Conservation (phyloP, 2,888 invertebrate species). For the Nesidiocoris tenuis region DNA sequence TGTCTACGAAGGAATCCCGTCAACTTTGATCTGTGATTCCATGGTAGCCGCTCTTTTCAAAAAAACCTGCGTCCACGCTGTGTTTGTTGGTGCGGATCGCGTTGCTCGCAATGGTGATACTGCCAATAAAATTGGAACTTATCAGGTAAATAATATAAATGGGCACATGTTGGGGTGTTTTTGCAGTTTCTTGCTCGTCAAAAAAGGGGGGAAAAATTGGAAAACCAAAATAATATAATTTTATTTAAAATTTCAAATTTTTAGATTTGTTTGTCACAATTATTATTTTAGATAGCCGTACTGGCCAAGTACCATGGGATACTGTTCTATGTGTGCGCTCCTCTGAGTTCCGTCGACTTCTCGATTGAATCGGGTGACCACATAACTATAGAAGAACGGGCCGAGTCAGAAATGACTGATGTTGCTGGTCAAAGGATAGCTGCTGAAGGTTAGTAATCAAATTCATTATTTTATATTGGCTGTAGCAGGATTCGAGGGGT, state of each 20-base stretch:
- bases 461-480: no score
- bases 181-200: no score
- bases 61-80: constrained; percentile 77
- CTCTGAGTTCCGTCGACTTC: constrained; percentile 86
- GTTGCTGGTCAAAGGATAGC: constrained; percentile 84
- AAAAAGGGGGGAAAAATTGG: no score
- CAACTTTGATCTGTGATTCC: constrained; percentile 90
- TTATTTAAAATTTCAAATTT: no score
- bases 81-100: constrained; percentile 97
- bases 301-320: constrained; percentile 85
- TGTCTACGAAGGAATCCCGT: constrained; percentile 86
- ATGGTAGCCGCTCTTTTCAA: constrained; percentile 93
- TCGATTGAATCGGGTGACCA: constrained; percentile 73
- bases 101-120: constrained; percentile 96
- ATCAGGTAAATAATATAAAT: no score
- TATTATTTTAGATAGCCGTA: constrained; percentile 69
- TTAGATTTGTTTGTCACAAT: no score
- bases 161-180: no score
- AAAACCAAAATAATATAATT: no score
- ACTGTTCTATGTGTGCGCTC: constrained; percentile 95
- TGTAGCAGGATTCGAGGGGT: no score
- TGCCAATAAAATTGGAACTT: constrained; percentile 97
- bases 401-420: constrained; percentile 87
- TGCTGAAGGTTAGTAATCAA: constrained; percentile 74
- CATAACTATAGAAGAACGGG: constrained; percentile 92